phyloP scores from a whole-genome alignment of 1,140 invertebrate genomes.

The Penaeus japonicus region DNA sequence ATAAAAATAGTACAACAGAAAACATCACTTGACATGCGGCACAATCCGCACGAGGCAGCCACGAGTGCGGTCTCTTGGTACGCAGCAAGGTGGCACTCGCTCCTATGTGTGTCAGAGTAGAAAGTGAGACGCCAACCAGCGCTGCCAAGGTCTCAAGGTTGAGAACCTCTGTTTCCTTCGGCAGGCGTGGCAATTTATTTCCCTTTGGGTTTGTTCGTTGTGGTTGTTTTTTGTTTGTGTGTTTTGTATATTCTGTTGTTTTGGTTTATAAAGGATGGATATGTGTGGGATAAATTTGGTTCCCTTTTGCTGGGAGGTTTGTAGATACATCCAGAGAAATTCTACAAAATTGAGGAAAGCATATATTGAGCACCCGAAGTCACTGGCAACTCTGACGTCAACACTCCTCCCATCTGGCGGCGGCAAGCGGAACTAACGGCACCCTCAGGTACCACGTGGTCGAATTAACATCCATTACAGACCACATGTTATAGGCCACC shows the following conservation, averaged over 20 bases:
- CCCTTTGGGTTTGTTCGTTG: neutral
- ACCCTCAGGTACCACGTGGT: constrained; percentile 28
- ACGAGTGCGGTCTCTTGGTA: too few relatives aligned
- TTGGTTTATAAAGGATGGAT: too few relatives aligned
- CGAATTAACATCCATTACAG: constrained; percentile 25
- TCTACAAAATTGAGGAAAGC: neutral
- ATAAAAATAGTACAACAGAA: too few relatives aligned
- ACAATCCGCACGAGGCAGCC: too few relatives aligned
- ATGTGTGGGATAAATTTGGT: too few relatives aligned
- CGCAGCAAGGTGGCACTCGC: too few relatives aligned
- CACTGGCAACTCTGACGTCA: neutral
- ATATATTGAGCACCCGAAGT: neutral
- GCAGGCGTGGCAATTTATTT: too few relatives aligned
- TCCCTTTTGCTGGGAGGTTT: too few relatives aligned
- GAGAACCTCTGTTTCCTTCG: neutral
- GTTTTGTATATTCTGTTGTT: too few relatives aligned
- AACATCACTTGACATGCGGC: too few relatives aligned
- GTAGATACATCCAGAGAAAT: neutral
- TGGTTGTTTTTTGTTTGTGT: neutral
- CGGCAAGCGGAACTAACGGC: constrained; percentile 37
- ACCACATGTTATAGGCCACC: neutral
- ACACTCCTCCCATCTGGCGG: constrained; percentile 35
- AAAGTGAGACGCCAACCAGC: constrained; percentile 30
- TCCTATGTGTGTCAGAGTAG: constrained; percentile 34
- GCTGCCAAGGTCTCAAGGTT: constrained; percentile 37